These are phyloP conservation scores for Phalacrocorax brasilianus DNA, from an alignment of 2,113 vertebrate genomes.

Conservation along the genomic window DNA sequence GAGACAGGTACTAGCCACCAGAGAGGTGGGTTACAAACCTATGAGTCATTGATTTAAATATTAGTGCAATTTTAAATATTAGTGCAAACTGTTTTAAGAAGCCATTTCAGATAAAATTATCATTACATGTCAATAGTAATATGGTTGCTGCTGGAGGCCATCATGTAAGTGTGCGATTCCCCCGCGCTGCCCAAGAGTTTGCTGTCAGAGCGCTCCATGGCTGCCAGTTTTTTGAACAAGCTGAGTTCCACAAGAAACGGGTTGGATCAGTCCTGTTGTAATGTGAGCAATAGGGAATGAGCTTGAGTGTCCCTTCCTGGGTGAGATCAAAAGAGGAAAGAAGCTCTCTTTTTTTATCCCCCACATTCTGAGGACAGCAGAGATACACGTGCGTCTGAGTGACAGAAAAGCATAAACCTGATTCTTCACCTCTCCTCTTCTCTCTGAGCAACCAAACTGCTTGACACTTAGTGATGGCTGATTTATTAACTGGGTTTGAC, in stretches of 20 bases:
- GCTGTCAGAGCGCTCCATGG: background rate
- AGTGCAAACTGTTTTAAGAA: background rate
- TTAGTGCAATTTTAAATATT: background rate
- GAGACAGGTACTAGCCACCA: background rate
- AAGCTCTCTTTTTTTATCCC: background rate
- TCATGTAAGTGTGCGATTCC: background rate
- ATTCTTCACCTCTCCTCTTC: background rate
- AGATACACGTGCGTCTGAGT: background rate
- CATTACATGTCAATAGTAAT: background rate
- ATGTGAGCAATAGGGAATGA: background rate
- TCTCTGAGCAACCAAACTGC: background rate
- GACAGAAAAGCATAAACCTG: background rate
- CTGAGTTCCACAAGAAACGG: background rate
- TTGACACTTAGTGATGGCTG: conserved; percentile 8
- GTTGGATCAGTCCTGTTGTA: background rate
- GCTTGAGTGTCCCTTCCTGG: background rate
- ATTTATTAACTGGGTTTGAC: conserved; percentile 47
- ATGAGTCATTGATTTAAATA: background rate
- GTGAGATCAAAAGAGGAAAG: background rate
- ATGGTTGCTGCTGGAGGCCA: background rate
- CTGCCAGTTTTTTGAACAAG: background rate
- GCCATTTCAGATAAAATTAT: background rate
- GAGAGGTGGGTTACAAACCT: background rate
- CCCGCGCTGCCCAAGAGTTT: background rate
- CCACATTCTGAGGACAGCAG: background rate